Conservation (phyloP, 2,888 invertebrate species). For the Homarus gammarus region DNA sequence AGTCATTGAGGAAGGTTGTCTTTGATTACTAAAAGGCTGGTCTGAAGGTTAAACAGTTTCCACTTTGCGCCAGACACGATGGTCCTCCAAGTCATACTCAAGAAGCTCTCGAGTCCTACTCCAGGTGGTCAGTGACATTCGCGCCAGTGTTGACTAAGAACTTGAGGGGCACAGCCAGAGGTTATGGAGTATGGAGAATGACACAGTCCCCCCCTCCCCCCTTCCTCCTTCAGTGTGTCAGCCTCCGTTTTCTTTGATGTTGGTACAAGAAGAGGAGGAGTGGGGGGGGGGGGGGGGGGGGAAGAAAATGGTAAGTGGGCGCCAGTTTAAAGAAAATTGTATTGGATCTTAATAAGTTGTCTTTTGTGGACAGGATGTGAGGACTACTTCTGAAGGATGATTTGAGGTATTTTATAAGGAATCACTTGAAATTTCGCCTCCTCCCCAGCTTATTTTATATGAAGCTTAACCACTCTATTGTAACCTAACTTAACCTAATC, state of each 20-base stretch:
- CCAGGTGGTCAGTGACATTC: conserved; percentile 5
- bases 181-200: background rate
- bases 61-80: background rate
- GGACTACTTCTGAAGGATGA: too few relatives aligned
- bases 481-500: too few relatives aligned
- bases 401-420: too few relatives aligned
- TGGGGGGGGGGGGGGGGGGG: too few relatives aligned
- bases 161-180: background rate
- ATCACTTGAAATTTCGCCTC: too few relatives aligned
- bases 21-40: conserved; percentile 22
- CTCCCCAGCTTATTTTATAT: too few relatives aligned
- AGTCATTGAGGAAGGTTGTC: background rate
- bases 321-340: too few relatives aligned
- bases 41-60: conserved; percentile 24
- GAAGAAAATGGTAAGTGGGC: too few relatives aligned
- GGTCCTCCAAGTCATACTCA: conserved; percentile 17
- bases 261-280: background rate
- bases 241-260: conserved; percentile 12
- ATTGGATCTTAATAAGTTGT: too few relatives aligned
- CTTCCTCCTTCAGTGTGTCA: background rate
- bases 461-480: too few relatives aligned
- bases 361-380: too few relatives aligned
- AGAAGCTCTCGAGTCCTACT: background rate
- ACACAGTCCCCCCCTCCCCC: background rate
- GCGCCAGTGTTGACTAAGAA: conserved; percentile 22